Conservation (phyloP, 2,797 vertebrate species). For the Tarsius wallacei region DNA sequence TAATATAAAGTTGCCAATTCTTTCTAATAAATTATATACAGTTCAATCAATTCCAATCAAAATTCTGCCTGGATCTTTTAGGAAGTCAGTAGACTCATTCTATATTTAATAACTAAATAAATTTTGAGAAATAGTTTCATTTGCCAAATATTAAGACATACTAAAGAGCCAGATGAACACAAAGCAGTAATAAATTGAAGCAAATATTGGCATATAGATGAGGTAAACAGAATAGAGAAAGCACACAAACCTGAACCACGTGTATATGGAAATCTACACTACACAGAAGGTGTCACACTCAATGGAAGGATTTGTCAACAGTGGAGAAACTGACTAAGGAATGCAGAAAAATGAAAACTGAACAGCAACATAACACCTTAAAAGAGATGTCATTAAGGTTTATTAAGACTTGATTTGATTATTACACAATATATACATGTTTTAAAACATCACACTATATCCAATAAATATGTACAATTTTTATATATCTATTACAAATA, state of each 20-base stretch:
- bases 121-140: not conserved
- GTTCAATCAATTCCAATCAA: not conserved
- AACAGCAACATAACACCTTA: not conserved
- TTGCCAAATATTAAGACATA: not conserved
- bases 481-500: not conserved
- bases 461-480: not conserved
- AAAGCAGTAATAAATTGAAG: not conserved
- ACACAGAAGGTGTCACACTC: not conserved
- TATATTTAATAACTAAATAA: not conserved
- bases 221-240: not conserved
- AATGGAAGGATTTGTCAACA: not conserved
- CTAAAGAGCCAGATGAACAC: not conserved
- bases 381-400: not conserved
- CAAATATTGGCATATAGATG: not conserved
- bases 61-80: not conserved
- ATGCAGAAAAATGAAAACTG: not conserved
- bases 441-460: not conserved
- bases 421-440: not conserved
- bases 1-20: not conserved
- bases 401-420: not conserved
- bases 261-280: not conserved
- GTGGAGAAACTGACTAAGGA: not conserved
- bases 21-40: not conserved
- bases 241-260: not conserved
- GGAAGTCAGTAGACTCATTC: not conserved